Conservation (phyloP, 2,113 vertebrate species). For the Nyctibius bracteatus region DNA sequence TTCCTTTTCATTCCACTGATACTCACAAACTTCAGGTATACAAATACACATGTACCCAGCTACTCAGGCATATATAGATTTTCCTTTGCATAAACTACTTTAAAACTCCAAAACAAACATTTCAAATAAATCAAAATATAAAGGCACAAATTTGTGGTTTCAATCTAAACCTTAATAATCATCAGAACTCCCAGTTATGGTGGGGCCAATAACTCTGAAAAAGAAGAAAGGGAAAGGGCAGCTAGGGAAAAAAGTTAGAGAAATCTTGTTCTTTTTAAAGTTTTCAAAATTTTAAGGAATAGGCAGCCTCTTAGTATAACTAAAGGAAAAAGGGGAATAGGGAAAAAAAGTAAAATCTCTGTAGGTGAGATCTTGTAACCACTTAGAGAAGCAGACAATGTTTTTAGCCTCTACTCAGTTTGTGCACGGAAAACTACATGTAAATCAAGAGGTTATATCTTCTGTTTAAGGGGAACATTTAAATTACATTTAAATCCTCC, state of each 20-base stretch:
- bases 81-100: background rate
- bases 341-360: background rate
- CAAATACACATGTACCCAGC: background rate
- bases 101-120: background rate
- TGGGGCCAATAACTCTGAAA: background rate
- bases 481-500: background rate
- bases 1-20: background rate
- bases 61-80: background rate
- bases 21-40: background rate
- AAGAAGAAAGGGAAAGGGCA: background rate
- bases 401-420: background rate
- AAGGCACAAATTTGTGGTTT: background rate
- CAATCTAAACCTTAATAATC: background rate
- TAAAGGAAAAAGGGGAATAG: background rate
- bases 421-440: background rate
- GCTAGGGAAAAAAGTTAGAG: background rate
- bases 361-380: background rate
- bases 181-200: background rate
- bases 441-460: background rate
- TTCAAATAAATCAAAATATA: background rate
- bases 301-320: background rate
- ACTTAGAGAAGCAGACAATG: background rate
- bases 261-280: background rate
- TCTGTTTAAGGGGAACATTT: background rate
- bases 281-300: background rate